Base-by-base conservation (phyloP, 2,888 invertebrate genomes). In the Zele albiditarsus region DNA sequence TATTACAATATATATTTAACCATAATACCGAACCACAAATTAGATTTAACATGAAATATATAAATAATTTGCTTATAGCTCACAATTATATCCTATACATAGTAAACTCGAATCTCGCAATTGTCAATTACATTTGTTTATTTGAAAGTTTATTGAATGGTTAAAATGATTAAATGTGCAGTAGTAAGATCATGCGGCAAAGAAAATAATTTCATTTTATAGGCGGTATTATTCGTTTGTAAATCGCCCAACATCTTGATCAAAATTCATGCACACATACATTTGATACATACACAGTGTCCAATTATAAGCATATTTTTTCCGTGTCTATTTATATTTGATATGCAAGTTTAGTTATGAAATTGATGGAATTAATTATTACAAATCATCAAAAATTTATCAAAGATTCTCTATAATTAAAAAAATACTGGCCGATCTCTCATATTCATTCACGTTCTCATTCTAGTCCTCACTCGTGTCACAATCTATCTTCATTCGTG, bases 111-210 rank as follows among this genome's bases (percentile, higher is more conserved):
- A 60, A 71, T 71, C 42, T 71, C 70, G 62, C 70, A 71, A 62
- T 71, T 28, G 60, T 42, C 60, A 71, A 71, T 71, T 71, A 71
- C 46, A 28, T 42, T 12, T 38, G 12, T 71, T 62, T 71, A 62
- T 71, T 62, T 20, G 27, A 62, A 62, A 46, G 25, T 71, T 71
- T 71, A 71, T 71, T 62, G 60, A 60, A 60, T 38, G 20, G 20
- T 53, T 6, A 23, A 20, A 53, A 53, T 6, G 20, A 53, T 46
- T 16, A n/a, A 10, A 46, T 46, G 46, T 16, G 3, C n/a, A 46
- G 16, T 46, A 46, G 46, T n/a, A 14, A 16, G n/a, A 16, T 14
- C 5, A 46, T 38, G 8, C 2, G 12, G 2, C 0, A 16, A n/a
- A n/a, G 16, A 46, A 23, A 20, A 20, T 23, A n/a, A 4, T 53